A percentile compares a stretch with the other conserved stretches of the same genome.
These are phyloP conservation scores for Halcyon smyrnensis DNA, from an alignment of 2,797 vertebrate genomes.

Conservation along the genomic window DNA sequence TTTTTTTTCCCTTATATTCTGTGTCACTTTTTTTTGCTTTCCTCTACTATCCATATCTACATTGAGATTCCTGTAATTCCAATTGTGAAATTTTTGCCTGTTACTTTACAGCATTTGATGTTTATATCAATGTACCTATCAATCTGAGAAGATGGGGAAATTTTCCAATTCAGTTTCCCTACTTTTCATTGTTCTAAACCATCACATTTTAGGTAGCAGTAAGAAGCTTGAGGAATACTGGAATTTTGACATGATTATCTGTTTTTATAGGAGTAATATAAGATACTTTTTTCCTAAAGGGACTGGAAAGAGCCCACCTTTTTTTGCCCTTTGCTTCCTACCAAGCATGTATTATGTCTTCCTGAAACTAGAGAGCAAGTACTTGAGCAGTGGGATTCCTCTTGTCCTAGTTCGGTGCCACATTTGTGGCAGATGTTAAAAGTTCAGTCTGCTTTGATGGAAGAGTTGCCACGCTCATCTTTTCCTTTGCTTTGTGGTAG, in stretches of 20 bases:
- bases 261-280: neutral
- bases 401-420: neutral
- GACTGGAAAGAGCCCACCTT: fast-evolving
- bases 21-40: neutral
- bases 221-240: neutral
- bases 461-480: neutral
- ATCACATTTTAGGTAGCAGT: neutral
- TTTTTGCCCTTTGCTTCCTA: neutral
- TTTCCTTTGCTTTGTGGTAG: neutral
- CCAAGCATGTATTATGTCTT: neutral
- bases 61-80: neutral
- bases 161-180: neutral
- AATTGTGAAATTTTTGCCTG: neutral
- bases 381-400: neutral
- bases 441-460: neutral
- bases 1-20: neutral
- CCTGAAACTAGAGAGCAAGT: neutral
- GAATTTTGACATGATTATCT: neutral
- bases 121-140: neutral
- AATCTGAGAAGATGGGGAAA: neutral
- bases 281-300: neutral
- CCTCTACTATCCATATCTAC: neutral
- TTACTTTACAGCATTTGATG: neutral
- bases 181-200: neutral
- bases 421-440: neutral